Conservation (phyloP, 30 jellyfish, hydroid and myxozoan species). For the Aurelia aurita region DNA sequence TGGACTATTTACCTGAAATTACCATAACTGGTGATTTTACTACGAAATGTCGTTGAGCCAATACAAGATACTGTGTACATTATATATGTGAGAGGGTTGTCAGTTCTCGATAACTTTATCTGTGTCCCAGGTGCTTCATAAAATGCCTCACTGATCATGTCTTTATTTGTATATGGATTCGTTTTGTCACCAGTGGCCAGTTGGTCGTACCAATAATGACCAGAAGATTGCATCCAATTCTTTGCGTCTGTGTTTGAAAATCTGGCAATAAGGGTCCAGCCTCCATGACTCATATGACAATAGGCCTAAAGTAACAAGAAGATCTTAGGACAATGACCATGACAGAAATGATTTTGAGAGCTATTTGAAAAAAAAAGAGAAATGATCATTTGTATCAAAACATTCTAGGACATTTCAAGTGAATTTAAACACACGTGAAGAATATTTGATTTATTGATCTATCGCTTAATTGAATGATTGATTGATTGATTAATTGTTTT, state of each 20-base stretch:
- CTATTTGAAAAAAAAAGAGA: no score
- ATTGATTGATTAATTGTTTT: no score
- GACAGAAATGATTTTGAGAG: no score
- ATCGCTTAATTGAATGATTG: no score
- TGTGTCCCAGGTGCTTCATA: slow-evolving; percentile 10
- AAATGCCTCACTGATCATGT: slow-evolving; percentile 56
- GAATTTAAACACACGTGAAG: no score
- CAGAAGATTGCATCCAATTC: slow-evolving; percentile 37
- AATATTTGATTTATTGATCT: no score
- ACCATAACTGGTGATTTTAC: slow-evolving; percentile 19
- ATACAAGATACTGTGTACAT: slow-evolving; percentile 20
- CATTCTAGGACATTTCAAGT: no score
- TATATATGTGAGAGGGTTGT: not conserved
- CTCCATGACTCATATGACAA: slow-evolving; percentile 43
- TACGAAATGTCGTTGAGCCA: slow-evolving; percentile 16
- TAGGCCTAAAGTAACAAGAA: slow-evolving; percentile 11
- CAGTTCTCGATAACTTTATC: slow-evolving; percentile 23
- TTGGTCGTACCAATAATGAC: slow-evolving; percentile 48
- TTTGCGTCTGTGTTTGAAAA: slow-evolving; percentile 60
- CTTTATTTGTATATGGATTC: slow-evolving; percentile 27
- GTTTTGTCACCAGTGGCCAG: slow-evolving; percentile 32
- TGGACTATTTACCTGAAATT: slow-evolving; percentile 35
- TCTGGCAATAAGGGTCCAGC: slow-evolving; percentile 68
- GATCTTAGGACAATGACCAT: no score
- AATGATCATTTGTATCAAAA: no score